Conservation (phyloP, 2,797 vertebrate species). For the Calcarius lapponicus region DNA sequence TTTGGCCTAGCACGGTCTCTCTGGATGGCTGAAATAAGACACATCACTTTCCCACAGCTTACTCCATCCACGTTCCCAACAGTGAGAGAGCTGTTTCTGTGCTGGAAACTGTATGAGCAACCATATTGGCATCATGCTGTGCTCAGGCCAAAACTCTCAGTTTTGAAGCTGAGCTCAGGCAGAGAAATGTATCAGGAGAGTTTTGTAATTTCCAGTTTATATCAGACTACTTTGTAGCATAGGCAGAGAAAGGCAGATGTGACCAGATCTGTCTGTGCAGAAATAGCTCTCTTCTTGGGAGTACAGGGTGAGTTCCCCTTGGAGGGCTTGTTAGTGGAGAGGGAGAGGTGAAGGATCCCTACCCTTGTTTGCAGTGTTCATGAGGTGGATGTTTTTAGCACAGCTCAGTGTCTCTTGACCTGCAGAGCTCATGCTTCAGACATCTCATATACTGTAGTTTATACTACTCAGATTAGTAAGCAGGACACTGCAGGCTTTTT, state of each 20-base stretch:
- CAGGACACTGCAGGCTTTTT: not conserved
- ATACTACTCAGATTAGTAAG: not conserved
- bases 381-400: not conserved
- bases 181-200: not conserved
- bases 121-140: not conserved
- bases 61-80: not conserved
- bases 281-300: not conserved
- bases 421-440: not conserved
- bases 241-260: not conserved
- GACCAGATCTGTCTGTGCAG: not conserved
- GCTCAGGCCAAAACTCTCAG: not conserved
- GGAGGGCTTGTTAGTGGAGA: not conserved
- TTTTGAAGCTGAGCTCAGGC: not conserved
- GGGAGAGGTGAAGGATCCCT: not conserved
- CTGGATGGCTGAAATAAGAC: not conserved
- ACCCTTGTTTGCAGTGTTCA: not conserved
- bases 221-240: fast-evolving
- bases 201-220: not conserved
- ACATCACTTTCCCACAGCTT: not conserved
- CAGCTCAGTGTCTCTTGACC: not conserved
- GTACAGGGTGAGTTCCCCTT: not conserved
- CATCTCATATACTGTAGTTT: not conserved
- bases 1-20: not conserved
- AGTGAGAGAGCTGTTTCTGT: not conserved
- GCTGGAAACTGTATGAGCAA: not conserved